These are phyloP conservation scores for Ictidomys tridecemlineatus DNA, from an alignment of 2,113 vertebrate species.

Conservation along the genomic window DNA sequence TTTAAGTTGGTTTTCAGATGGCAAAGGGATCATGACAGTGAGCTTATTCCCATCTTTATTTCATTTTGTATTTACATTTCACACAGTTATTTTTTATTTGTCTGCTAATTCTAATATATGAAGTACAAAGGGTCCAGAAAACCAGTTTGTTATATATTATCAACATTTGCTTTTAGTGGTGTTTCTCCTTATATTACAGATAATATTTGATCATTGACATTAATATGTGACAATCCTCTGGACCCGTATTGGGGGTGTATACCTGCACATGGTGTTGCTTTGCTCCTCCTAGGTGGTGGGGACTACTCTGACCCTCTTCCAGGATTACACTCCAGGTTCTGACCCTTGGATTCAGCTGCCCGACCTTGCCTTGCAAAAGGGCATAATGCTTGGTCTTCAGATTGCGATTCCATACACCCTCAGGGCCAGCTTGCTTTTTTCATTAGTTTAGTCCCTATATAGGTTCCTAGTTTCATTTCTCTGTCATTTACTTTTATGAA, in stretches of 20 bases:
- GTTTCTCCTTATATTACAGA: not conserved
- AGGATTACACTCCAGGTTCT: not conserved
- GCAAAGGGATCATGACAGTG: not conserved
- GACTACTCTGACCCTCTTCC: not conserved
- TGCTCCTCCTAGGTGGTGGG: not conserved
- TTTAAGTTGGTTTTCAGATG: not conserved
- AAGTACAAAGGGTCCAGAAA: not conserved
- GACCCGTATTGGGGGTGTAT: not conserved
- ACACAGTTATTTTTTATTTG: not conserved
- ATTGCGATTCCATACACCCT: not conserved
- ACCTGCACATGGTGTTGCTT: not conserved
- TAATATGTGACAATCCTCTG: not conserved
- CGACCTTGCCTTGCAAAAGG: not conserved
- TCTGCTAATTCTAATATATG: not conserved
- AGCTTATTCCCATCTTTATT: not conserved
- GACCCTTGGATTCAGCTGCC: not conserved
- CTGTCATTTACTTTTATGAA: not conserved
- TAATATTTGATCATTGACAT: not conserved
- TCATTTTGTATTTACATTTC: not conserved
- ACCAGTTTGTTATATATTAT: not conserved
- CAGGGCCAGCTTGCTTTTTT: not conserved
- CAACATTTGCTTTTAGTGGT: not conserved
- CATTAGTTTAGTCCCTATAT: not conserved
- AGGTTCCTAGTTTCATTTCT: not conserved
- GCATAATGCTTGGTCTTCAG: not conserved